Percentiles rank a stretch among this genome's conserved stretches.
These are phyloP conservation scores for Thysanoteuthis rhombus DNA, from an alignment of 2,888 invertebrate genomes.

Conservation along the genomic window DNA sequence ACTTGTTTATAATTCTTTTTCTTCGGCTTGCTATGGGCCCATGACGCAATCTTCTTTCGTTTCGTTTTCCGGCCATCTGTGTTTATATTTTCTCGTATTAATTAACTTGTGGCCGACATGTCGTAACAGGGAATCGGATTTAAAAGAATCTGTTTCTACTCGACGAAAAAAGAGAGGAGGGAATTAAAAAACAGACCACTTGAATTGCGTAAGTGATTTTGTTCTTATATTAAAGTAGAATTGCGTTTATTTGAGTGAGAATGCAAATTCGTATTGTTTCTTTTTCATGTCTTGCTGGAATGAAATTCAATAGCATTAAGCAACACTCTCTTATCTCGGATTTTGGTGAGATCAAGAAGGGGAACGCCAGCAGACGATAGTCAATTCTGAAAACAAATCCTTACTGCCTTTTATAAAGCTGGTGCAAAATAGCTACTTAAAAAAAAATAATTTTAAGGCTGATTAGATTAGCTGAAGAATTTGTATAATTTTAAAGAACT, in stretches of 20 bases:
- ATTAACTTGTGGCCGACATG: neutral
- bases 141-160: neutral
- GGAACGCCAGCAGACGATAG: neutral
- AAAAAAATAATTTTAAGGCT: too few relatives aligned
- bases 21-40: neutral
- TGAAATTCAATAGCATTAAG: neutral
- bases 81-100: neutral
- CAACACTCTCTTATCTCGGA: neutral
- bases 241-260: neutral
- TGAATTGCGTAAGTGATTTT: neutral
- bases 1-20: neutral
- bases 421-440: too few relatives aligned
- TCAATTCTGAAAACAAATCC: neutral
- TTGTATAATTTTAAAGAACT: too few relatives aligned
- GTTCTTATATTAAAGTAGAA: neutral
- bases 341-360: neutral
- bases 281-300: neutral
- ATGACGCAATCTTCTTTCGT: neutral
- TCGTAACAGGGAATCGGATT: neutral
- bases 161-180: neutral
- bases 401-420: neutral
- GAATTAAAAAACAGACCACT: neutral
- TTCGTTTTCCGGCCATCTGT: slow-evolving; percentile 12
- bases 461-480: too few relatives aligned
- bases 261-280: neutral